Conservation (phyloP, 2,797 vertebrate genomes). For the Epinephelus awoara region DNA sequence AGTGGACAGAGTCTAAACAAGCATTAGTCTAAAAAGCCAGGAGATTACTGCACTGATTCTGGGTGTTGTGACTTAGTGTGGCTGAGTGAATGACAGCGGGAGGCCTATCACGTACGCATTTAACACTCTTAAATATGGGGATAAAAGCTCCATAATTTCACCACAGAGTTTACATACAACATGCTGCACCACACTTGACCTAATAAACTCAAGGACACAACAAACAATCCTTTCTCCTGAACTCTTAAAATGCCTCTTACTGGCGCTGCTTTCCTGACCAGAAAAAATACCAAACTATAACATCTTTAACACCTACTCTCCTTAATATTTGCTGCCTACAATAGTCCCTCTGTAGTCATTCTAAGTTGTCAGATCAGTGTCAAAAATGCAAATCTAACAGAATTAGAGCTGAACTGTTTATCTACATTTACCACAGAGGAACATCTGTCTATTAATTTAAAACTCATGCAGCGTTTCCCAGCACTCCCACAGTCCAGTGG, state of each 20-base stretch:
- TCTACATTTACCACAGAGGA: slow-evolving; percentile 51
- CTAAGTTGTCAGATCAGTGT: slow-evolving; percentile 24
- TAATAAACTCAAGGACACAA: slow-evolving; percentile 39
- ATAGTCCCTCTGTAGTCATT: slow-evolving; percentile 2
- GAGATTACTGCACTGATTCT: slow-evolving; percentile 55
- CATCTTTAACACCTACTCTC: slow-evolving; percentile 6
- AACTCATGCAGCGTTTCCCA: slow-evolving; percentile 48
- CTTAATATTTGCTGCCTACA: neutral
- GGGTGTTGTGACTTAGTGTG: slow-evolving; percentile 39
- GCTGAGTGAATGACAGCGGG: slow-evolving; percentile 47
- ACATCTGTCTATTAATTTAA: slow-evolving; percentile 62
- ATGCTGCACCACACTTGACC: slow-evolving; percentile 46
- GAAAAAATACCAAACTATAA: slow-evolving; percentile 1
- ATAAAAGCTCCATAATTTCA: slow-evolving; percentile 63
- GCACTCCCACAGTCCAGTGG: slow-evolving; percentile 55
- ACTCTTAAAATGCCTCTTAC: neutral
- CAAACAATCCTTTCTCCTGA: slow-evolving; percentile 23
- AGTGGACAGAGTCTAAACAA: slow-evolving; percentile 50
- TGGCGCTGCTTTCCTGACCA: slow-evolving; percentile 6
- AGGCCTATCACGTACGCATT: slow-evolving; percentile 55
- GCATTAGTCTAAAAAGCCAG: slow-evolving; percentile 43
- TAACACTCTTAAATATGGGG: slow-evolving; percentile 66
- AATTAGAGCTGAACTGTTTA: slow-evolving; percentile 43
- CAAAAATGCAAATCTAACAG: slow-evolving; percentile 32
- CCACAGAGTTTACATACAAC: slow-evolving; percentile 35